Conservation (phyloP, 2,797 vertebrate genomes). For the Acanthopagrus latus region DNA sequence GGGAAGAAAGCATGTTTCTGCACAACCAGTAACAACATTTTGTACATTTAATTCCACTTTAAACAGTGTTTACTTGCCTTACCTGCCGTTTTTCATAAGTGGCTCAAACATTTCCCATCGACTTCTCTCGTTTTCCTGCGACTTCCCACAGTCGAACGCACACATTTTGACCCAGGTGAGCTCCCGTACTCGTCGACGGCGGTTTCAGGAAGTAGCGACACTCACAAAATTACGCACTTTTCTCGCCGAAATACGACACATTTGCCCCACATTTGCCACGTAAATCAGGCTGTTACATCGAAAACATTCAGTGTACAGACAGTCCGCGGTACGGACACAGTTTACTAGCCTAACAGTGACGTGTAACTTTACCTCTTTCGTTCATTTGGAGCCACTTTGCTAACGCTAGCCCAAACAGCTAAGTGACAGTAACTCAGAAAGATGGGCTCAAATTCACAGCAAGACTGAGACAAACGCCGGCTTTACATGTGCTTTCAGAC, state of each 20-base stretch:
- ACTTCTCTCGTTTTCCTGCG: not conserved
- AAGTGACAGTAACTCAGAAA: slow-evolving; percentile 5
- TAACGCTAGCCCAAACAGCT: slow-evolving; percentile 38
- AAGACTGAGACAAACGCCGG: not conserved
- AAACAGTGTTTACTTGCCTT: accelerated
- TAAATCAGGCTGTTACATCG: accelerated
- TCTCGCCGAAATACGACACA: not conserved
- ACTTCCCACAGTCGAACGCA: not conserved
- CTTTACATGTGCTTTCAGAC: not conserved
- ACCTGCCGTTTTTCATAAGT: accelerated
- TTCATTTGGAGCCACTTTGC: slow-evolving; percentile 1
- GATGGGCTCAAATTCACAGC: not conserved
- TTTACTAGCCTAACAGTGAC: not conserved
- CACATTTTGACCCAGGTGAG: not conserved
- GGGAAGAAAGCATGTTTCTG: too few relatives aligned
- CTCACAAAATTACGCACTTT: not conserved
- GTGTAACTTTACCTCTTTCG: not conserved
- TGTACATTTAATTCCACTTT: not conserved
- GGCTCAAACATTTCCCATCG: not conserved
- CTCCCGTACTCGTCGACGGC: slow-evolving; percentile 18
- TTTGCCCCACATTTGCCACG: accelerated
- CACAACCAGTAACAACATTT: accelerated
- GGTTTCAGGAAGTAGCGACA: slow-evolving; percentile 27
- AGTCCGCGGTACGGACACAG: not conserved
- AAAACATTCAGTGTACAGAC: not conserved